Evolutionary conservation across 2,797 vertebrate genomes (phyloP).

Genomic region (Tragopan temminckii): DNA sequence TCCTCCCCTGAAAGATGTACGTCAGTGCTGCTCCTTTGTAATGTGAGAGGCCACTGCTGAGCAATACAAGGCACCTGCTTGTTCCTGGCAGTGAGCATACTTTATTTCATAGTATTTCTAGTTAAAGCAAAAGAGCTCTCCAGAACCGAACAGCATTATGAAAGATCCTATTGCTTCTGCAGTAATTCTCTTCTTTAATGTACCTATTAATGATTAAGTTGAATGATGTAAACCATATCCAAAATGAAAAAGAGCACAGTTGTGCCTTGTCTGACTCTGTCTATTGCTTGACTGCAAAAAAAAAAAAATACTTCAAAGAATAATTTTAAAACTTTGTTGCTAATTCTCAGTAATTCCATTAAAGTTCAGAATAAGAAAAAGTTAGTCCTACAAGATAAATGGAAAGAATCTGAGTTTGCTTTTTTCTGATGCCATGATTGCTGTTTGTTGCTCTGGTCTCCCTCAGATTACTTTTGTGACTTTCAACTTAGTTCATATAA

Average conservation of each 20-base stretch:
- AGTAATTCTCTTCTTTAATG: background rate
- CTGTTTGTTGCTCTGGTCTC: background rate
- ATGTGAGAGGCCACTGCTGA: constrained; percentile 37
- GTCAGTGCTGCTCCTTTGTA: background rate
- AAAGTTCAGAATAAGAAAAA: background rate
- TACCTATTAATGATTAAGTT: fast-evolving
- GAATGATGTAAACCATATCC: background rate
- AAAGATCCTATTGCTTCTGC: background rate
- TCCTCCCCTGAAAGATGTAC: background rate
- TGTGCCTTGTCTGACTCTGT: background rate
- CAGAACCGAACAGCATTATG: background rate
- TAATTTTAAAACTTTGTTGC: constrained; percentile 1
- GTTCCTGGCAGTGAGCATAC: background rate
- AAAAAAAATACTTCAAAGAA: background rate
- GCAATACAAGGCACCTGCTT: constrained; percentile 35
- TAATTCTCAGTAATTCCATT: background rate
- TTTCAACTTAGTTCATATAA: background rate
- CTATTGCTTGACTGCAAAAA: background rate
- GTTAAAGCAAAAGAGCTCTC: background rate
- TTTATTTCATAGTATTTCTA: background rate
- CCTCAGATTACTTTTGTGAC: background rate
- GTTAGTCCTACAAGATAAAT: background rate
- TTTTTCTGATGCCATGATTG: background rate
- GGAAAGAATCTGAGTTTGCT: background rate
- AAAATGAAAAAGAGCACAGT: background rate